Evolutionary conservation across 2,888 invertebrate species (phyloP).

Genomic region (Timandra comae): DNA sequence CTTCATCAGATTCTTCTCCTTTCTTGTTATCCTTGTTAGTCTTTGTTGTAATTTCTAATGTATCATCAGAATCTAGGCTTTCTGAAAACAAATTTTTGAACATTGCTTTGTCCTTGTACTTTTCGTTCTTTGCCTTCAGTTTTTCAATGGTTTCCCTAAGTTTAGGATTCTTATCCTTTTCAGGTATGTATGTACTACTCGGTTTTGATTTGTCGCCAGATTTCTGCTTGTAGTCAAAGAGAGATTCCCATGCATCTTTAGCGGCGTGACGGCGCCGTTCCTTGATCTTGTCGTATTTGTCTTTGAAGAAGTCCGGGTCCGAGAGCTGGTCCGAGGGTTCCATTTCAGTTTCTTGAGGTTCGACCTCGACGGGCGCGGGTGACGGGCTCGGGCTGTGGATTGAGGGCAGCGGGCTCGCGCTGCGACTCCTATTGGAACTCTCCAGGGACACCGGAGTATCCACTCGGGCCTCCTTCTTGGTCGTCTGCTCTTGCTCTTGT

Average conservation of each 20-base stretch:
- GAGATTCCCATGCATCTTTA: slow-evolving; percentile 65
- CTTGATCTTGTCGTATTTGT: slow-evolving; percentile 79
- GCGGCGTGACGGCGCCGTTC: slow-evolving; percentile 75
- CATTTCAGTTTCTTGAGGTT: slow-evolving; percentile 19
- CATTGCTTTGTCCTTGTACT: slow-evolving; percentile 56
- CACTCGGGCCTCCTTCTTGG: slow-evolving; percentile 31
- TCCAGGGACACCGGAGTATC: slow-evolving; percentile 54
- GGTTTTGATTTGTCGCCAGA: slow-evolving; percentile 54
- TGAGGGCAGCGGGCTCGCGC: slow-evolving; percentile 65
- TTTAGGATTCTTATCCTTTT: slow-evolving; percentile 71
- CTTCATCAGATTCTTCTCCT: slow-evolving; percentile 34
- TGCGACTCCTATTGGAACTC: slow-evolving; percentile 60
- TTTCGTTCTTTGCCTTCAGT: slow-evolving; percentile 79
- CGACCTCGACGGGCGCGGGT: slow-evolving; percentile 22
- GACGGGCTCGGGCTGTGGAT: slow-evolving; percentile 62
- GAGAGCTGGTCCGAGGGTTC: slow-evolving; percentile 36
- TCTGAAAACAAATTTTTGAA: slow-evolving; percentile 51
- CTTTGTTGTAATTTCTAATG: slow-evolving; percentile 32
- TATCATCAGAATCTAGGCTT: slow-evolving; percentile 35
- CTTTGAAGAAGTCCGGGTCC: slow-evolving; percentile 66
- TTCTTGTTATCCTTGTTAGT: slow-evolving; percentile 33
- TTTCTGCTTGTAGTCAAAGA: slow-evolving; percentile 65
- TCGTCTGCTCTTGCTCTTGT: slow-evolving; percentile 21
- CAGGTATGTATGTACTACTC: slow-evolving; percentile 49
- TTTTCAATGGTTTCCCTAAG: slow-evolving; percentile 79